These are phyloP conservation scores for Mimachlamys varia DNA, from an alignment of 2,888 invertebrate genomes.

Conservation along the genomic window DNA sequence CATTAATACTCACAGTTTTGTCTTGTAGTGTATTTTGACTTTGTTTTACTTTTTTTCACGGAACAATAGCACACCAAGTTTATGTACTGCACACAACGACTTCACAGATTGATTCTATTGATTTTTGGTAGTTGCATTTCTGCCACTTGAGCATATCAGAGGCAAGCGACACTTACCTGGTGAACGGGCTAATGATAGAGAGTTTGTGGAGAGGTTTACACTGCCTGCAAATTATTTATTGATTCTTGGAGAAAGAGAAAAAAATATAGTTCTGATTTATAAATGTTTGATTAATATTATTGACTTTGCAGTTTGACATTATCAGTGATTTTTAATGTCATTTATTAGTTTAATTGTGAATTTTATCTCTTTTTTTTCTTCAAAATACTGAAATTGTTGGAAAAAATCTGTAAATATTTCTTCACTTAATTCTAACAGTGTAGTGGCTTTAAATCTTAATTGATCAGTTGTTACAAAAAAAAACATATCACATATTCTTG, in stretches of 20 bases:
- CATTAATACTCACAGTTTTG: not conserved
- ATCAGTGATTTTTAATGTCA: not conserved
- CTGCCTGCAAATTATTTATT: slow-evolving; percentile 6
- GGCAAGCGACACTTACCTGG: not conserved
- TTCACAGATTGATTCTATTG: slow-evolving; percentile 34
- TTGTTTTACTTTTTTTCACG: slow-evolving; percentile 25
- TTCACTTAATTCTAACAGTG: too few species aligned
- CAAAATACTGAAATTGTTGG: too few species aligned
- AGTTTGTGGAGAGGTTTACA: slow-evolving; percentile 7
- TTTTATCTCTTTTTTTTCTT: too few species aligned
- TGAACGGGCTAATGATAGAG: slow-evolving; percentile 2
- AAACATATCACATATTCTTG: too few species aligned
- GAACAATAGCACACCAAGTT: not conserved
- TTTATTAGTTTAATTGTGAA: not conserved
- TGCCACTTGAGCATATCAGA: slow-evolving; percentile 22
- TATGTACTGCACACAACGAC: slow-evolving; percentile 19
- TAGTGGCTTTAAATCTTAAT: too few species aligned
- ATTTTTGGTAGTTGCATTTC: slow-evolving; percentile 36
- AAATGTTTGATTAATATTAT: not conserved
- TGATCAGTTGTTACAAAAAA: too few species aligned
- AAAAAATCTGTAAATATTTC: too few species aligned
- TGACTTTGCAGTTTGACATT: not conserved
- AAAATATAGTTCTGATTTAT: not conserved
- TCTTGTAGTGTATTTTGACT: not conserved
- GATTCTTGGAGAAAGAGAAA: not conserved